Evolutionary conservation across 2,888 invertebrate species (phyloP), one percentile per base, ranked within the genome.

Genomic region (Tupiocoris notatus): DNA sequence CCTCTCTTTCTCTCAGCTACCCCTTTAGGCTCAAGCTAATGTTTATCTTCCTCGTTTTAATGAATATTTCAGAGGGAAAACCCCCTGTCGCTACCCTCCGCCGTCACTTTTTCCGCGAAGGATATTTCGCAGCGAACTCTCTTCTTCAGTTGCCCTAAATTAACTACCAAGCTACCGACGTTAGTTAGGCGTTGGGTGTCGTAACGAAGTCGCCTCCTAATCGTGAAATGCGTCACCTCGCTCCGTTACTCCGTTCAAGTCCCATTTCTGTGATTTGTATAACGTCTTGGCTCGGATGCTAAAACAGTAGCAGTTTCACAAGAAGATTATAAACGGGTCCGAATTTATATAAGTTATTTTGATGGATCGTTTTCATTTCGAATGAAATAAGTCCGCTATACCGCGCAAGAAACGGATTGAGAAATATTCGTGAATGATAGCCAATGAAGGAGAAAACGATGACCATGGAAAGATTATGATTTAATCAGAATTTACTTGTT

Each of bases 21-120:
- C 67, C 56, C n/a, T n/a, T n/a, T n/a, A n/a, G n/a, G n/a, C n/a
- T 54, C 2, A 56, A 56, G 67, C 67, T 67, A 67, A 67, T 67
- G 67, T 67, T 67, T 67, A 67, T 67, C 67, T 56, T 39, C 67
- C 56, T 67, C 67, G 54, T 67, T 67, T 67, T 67, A 67, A 67
- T 67, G 67, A 67, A 67, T 67, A 67, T 67, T 67, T 67, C 67
- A 67, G 67, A 67, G 67, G 67, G n/a, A 39, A 39, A 67, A 67
- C 18, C 54, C 67, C 39, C 54, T 67, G 67, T 56, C 67, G 54
- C 67, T 12, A 39, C 54, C 54, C 67, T 67, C 56, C 67, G 1
- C n/a, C 20, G 39, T 25, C 56, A 67, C 54, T 67, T 66, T 67
- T 67, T 67, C 17, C 56, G 56, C 39, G 12, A 39, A 12, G 39